A percentile compares a stretch with the other conserved stretches of the same genome.
Conservation (phyloP, 2,888 invertebrate species). For the Eurois occulta region DNA sequence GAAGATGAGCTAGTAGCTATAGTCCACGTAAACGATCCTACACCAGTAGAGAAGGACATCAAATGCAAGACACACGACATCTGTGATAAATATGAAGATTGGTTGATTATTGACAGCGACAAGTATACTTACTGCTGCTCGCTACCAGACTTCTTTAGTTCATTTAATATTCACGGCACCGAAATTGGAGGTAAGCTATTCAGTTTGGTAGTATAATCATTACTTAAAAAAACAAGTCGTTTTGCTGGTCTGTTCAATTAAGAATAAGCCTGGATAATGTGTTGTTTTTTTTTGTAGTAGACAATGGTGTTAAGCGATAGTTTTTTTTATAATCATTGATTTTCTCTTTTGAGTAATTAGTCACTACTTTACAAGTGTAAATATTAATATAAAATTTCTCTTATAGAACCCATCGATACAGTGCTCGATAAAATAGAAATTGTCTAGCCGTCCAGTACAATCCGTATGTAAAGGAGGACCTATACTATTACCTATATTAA, state of each 20-base stretch:
- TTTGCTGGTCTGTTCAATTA: background rate
- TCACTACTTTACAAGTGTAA: background rate
- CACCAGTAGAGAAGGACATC: constrained; percentile 56
- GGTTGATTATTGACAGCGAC: constrained; percentile 42
- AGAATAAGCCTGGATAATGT: background rate
- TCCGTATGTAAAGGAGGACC: background rate
- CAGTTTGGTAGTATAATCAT: background rate
- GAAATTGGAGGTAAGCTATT: constrained; percentile 53
- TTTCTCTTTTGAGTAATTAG: background rate
- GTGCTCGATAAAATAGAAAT: background rate
- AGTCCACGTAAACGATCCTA: constrained; percentile 62
- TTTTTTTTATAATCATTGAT: background rate
- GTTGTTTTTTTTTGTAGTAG: background rate
- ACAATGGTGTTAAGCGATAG: background rate
- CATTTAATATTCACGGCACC: constrained; percentile 38
- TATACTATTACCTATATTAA: background rate
- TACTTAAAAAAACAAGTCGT: background rate
- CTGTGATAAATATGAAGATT: constrained; percentile 29
- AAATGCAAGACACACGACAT: constrained; percentile 45
- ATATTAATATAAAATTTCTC: background rate
- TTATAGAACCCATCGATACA: background rate
- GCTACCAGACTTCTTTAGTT: constrained; percentile 53
- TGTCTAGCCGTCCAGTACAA: background rate
- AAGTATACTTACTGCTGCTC: constrained; percentile 63
- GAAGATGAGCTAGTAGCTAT: constrained; percentile 48